Evolutionary conservation across 2,113 vertebrate species (phyloP).

Genomic region (Oceanodroma tethys): DNA sequence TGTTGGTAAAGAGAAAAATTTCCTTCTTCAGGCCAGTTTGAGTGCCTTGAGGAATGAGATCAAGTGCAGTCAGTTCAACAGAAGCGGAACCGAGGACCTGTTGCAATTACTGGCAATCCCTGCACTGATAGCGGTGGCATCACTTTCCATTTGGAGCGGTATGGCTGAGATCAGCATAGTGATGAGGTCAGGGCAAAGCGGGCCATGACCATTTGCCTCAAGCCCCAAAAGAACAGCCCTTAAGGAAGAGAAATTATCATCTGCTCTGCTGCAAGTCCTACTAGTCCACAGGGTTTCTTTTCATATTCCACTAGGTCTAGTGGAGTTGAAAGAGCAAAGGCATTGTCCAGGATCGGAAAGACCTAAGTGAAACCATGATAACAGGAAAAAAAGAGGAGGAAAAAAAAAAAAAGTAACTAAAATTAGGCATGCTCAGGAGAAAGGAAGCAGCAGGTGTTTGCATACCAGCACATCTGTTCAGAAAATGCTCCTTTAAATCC

Average conservation of each 20-base stretch:
- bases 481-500: constrained; percentile 58
- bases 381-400: background rate
- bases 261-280: background rate
- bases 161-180: background rate
- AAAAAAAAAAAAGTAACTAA: background rate
- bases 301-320: background rate
- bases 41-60: background rate
- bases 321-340: background rate
- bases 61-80: background rate
- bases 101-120: background rate
- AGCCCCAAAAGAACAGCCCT: background rate
- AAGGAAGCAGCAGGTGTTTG: constrained; percentile 54
- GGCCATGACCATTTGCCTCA: background rate
- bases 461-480: constrained; percentile 27
- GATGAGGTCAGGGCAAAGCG: background rate
- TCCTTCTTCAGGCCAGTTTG: background rate
- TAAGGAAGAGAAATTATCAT: background rate
- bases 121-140: background rate
- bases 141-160: background rate
- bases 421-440: background rate
- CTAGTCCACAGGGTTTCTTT: background rate
- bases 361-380: background rate
- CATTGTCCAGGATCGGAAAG: background rate
- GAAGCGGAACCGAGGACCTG: background rate
- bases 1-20: background rate